Percentiles rank a stretch among this genome's conserved stretches.
Conservation (phyloP, 92 coral and sea anemone species). For the Epizoanthus illoricatus region DNA sequence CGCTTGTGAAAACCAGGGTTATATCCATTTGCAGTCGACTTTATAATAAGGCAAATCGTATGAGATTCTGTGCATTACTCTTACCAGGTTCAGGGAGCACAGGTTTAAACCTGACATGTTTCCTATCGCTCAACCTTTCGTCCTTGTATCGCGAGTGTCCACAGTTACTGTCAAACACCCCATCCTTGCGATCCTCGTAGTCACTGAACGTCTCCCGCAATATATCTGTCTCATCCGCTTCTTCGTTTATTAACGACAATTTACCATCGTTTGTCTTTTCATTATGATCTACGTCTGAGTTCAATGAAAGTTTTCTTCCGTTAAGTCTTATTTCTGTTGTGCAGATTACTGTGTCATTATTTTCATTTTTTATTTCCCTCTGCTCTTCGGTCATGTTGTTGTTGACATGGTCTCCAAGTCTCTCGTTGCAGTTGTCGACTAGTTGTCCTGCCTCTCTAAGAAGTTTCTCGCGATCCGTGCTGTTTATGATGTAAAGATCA, state of each 20-base stretch:
- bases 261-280: neutral
- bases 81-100: neutral
- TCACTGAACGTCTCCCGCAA: neutral
- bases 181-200: neutral
- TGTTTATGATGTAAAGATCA: constrained; percentile 40
- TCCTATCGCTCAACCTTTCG: neutral
- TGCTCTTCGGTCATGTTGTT: neutral
- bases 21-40: no score
- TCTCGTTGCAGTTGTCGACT: neutral
- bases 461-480: constrained; percentile 25
- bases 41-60: no score
- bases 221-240: neutral
- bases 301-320: constrained; percentile 30
- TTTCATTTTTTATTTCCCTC: neutral
- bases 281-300: constrained; percentile 12
- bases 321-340: constrained; percentile 29
- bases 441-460: constrained; percentile 2
- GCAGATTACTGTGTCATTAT: neutral
- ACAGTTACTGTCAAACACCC: neutral
- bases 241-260: neutral
- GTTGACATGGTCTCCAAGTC: neutral
- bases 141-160: neutral
- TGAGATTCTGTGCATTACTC: no score
- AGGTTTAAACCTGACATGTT: constrained; percentile 22
- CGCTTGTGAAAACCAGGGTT: no score